A percentile compares a stretch with the other conserved stretches of the same genome.
Evolutionary conservation across 2,113 vertebrate species (phyloP).

Genomic region (Phyllostomus discolor): DNA sequence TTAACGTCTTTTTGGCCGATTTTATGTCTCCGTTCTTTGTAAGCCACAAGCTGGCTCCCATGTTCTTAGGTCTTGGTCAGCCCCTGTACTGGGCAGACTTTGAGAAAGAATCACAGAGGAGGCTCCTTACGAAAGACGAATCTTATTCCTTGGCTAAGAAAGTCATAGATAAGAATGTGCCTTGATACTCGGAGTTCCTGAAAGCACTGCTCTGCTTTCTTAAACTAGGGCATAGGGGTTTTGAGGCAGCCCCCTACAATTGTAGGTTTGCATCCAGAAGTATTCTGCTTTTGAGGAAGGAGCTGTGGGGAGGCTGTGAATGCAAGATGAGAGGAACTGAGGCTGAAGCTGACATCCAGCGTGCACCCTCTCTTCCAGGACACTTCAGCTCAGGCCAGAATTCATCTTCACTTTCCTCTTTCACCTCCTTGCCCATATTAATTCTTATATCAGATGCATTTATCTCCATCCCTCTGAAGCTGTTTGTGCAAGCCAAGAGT

Average conservation of each 20-base stretch:
- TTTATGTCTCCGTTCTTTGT: not conserved
- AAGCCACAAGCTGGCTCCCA: not conserved
- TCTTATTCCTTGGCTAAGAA: not conserved
- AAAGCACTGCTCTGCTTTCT: not conserved
- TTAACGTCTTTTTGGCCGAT: not conserved
- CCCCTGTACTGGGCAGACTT: not conserved
- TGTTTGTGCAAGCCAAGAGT: not conserved
- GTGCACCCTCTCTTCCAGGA: not conserved
- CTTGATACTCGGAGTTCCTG: not conserved
- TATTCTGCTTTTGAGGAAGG: not conserved
- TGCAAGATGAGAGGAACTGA: not conserved
- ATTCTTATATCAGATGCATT: constrained; percentile 31
- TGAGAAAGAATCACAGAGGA: not conserved
- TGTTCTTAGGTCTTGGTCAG: not conserved
- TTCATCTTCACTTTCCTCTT: not conserved
- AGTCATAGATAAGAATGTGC: not conserved
- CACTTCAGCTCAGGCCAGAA: not conserved
- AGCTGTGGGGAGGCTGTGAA: not conserved
- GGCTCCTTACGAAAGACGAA: not conserved
- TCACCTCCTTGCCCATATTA: not conserved
- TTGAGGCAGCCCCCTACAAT: not conserved
- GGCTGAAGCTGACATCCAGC: not conserved
- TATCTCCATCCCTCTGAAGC: constrained; percentile 2
- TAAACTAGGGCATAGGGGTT: not conserved
- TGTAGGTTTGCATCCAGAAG: not conserved